Percentiles rank a stretch among this genome's conserved stretches.
phyloP scores from a whole-genome alignment of 2,113 vertebrate genomes.

The Planiliza haematocheilus region DNA sequence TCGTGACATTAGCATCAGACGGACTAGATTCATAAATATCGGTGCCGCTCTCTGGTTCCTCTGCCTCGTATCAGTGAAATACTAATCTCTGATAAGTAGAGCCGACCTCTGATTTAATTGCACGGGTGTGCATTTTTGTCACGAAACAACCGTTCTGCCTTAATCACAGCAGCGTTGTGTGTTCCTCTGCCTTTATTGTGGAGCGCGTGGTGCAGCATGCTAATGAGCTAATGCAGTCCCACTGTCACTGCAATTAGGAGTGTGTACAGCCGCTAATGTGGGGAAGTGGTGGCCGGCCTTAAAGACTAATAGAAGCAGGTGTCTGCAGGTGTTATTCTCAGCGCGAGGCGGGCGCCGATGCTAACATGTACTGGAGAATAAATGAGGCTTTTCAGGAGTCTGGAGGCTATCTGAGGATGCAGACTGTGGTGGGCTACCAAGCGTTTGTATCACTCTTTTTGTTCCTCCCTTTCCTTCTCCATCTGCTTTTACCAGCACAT shows the following conservation, averaged over 20 bases:
- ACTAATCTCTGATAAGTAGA: constrained; percentile 12
- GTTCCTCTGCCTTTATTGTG: constrained; percentile 63
- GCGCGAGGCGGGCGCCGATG: background rate
- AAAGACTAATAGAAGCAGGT: constrained; percentile 64
- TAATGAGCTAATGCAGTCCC: constrained; percentile 76
- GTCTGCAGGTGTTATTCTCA: constrained; percentile 11
- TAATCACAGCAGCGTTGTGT: constrained; percentile 68
- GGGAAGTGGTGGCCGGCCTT: constrained; percentile 58
- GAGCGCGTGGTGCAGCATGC: constrained; percentile 65
- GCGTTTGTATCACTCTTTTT: background rate
- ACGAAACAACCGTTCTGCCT: constrained; percentile 57
- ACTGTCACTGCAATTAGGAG: constrained; percentile 74
- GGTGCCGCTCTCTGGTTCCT: background rate
- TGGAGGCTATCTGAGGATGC: constrained; percentile 9
- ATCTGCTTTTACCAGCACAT: constrained; percentile 4
- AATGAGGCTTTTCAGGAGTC: background rate
- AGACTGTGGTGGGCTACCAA: background rate
- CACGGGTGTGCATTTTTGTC: constrained; percentile 55
- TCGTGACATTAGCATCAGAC: background rate
- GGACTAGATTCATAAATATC: background rate
- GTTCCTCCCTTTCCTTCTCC: background rate
- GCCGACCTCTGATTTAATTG: constrained; percentile 53
- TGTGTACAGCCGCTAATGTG: constrained; percentile 64
- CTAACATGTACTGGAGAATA: background rate
- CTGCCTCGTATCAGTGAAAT: background rate